Conservation (phyloP, 2,888 invertebrate genomes). For the Cerastis rubricosa region DNA sequence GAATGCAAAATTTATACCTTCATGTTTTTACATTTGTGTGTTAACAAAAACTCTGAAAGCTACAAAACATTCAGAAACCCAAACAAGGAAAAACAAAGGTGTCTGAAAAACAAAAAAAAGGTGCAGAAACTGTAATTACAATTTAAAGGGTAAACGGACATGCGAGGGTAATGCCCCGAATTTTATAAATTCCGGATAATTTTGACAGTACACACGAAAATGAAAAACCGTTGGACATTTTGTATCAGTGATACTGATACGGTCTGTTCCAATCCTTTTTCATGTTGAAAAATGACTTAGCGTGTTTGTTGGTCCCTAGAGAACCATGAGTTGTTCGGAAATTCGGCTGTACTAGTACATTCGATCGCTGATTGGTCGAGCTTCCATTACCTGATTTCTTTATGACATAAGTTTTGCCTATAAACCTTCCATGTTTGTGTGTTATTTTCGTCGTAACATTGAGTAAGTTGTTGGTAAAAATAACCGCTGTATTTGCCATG, state of each 20-base stretch:
- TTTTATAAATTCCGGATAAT: neutral
- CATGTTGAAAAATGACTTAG: conserved; percentile 66
- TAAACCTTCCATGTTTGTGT: conserved; percentile 19
- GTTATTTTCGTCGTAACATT: conserved; percentile 30
- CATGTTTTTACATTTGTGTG: neutral
- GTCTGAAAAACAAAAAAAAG: too few species aligned
- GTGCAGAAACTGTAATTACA: neutral
- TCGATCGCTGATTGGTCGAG: conserved; percentile 68
- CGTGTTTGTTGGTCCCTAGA: conserved; percentile 69
- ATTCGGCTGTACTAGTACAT: conserved; percentile 62
- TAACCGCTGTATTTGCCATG: conserved; percentile 8
- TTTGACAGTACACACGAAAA: neutral
- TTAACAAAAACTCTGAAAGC: neutral
- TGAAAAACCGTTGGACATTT: conserved; percentile 26
- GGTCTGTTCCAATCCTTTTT: conserved; percentile 52
- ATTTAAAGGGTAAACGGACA: conserved; percentile 8
- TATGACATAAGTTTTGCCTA: conserved; percentile 47
- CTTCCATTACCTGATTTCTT: conserved; percentile 65
- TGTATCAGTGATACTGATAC: conserved; percentile 2
- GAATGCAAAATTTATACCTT: neutral
- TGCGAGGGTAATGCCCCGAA: neutral
- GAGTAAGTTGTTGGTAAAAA: conserved; percentile 18
- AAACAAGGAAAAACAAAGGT: neutral
- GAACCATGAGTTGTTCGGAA: conserved; percentile 69
- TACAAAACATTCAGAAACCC: neutral